phyloP scores from a whole-genome alignment of 2,888 invertebrate species.

The Enchytraeus crypticus region DNA sequence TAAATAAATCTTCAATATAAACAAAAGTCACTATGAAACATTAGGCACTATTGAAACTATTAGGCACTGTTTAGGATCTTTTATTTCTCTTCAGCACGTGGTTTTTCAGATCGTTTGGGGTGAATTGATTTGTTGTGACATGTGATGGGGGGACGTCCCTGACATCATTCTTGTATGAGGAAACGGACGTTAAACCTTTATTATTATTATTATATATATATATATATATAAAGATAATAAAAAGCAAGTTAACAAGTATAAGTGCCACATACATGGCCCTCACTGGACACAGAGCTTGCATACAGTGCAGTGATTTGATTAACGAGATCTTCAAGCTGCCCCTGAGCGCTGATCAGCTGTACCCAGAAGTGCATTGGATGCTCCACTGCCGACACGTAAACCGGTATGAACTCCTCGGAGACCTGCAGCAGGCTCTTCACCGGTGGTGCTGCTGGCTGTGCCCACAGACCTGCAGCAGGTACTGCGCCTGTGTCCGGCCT shows the following conservation, averaged over 20 bases:
- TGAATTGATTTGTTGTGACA: too few species aligned
- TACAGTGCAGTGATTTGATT: conserved; percentile 77
- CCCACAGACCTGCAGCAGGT: too few species aligned
- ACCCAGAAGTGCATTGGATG: conserved; percentile 76
- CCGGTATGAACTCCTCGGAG: conserved; percentile 61
- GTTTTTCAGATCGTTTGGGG: too few species aligned
- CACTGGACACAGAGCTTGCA: neutral
- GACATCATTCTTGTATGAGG: too few species aligned
- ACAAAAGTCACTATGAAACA: too few species aligned
- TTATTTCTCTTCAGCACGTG: too few species aligned
- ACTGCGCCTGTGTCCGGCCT: too few species aligned
- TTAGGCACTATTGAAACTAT: neutral
- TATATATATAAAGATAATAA: too few species aligned
- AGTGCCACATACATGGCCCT: neutral
- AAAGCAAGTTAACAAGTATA: neutral
- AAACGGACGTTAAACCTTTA: too few species aligned
- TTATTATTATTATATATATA: too few species aligned
- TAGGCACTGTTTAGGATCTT: neutral
- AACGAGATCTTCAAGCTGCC: conserved; percentile 69
- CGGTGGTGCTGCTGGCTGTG: neutral
- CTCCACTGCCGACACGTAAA: conserved; percentile 76
- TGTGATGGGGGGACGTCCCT: too few species aligned
- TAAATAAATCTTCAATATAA: neutral
- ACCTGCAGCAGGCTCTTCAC: conserved; percentile 8
- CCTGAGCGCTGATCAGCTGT: conserved; percentile 66